Evolutionary conservation across 2,797 vertebrate species (phyloP).

Genomic region (Trachops cirrhosus): DNA sequence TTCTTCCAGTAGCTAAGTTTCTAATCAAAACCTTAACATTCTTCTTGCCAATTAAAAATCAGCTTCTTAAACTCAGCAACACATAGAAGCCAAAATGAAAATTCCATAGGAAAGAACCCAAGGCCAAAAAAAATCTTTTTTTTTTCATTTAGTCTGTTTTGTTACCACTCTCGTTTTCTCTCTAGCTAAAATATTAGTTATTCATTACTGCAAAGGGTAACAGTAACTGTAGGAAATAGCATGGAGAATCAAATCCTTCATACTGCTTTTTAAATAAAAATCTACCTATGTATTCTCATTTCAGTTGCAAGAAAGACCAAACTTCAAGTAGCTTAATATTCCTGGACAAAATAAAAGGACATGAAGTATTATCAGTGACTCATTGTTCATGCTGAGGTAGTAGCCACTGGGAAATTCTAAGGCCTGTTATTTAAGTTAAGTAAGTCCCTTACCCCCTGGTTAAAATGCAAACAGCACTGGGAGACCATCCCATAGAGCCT

Average conservation of each 20-base stretch:
- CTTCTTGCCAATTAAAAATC: constrained; percentile 30
- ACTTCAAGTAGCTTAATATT: constrained; percentile 30
- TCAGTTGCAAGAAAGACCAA: constrained; percentile 30
- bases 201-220: constrained; percentile 4
- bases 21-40: not conserved
- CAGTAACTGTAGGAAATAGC: not conserved
- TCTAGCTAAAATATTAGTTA: constrained; percentile 3
- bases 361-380: not conserved
- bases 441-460: not conserved
- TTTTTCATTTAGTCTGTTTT: not conserved
- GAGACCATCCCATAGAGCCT: not conserved
- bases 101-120: not conserved
- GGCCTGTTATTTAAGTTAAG: constrained; percentile 25
- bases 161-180: not conserved
- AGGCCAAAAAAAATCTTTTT: not conserved
- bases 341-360: not conserved
- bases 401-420: not conserved
- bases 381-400: not conserved
- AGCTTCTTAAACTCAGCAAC: not conserved
- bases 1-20: constrained; percentile 35
- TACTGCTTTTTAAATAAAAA: constrained; percentile 10
- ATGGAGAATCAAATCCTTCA: not conserved
- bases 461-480: not conserved
- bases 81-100: not conserved
- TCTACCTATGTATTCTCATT: not conserved